Percentiles rank a stretch among this genome's conserved stretches.
Conservation (phyloP, 2,113 vertebrate species). For the Haliaeetus leucogaster region DNA sequence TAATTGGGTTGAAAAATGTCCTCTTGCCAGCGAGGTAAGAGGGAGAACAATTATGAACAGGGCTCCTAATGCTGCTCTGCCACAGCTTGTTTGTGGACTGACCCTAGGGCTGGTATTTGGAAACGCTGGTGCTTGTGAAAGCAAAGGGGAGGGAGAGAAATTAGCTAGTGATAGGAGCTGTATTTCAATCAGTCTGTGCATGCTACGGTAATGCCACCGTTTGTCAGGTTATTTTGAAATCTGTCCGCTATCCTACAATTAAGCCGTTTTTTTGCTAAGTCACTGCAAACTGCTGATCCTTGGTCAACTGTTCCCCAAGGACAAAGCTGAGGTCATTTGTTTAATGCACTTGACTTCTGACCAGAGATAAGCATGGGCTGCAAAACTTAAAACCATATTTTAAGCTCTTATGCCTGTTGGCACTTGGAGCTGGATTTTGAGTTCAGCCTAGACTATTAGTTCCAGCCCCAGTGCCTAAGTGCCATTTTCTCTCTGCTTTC, state of each 20-base stretch:
- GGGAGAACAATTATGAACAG: rapidly evolving
- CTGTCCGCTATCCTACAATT: neutral
- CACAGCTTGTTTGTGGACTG: neutral
- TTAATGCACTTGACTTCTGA: neutral
- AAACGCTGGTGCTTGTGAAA: neutral
- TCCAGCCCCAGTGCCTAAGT: neutral
- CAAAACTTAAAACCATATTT: neutral
- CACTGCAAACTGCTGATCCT: neutral
- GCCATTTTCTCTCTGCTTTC: neutral
- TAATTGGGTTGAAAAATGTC: neutral
- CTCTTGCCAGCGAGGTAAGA: neutral
- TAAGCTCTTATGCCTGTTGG: neutral
- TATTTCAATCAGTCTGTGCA: neutral
- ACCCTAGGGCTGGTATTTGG: neutral
- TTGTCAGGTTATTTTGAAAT: neutral
- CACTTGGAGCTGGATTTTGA: neutral
- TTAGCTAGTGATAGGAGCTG: neutral
- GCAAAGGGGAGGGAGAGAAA: neutral
- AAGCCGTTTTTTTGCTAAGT: neutral
- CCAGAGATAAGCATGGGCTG: neutral
- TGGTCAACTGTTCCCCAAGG: neutral
- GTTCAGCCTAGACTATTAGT: neutral
- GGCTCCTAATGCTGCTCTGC: neutral
- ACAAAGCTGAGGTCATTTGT: neutral
- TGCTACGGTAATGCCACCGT: rapidly evolving